phyloP scores from a whole-genome alignment of 2,113 vertebrate genomes.

The Cyprinodon variegatus region DNA sequence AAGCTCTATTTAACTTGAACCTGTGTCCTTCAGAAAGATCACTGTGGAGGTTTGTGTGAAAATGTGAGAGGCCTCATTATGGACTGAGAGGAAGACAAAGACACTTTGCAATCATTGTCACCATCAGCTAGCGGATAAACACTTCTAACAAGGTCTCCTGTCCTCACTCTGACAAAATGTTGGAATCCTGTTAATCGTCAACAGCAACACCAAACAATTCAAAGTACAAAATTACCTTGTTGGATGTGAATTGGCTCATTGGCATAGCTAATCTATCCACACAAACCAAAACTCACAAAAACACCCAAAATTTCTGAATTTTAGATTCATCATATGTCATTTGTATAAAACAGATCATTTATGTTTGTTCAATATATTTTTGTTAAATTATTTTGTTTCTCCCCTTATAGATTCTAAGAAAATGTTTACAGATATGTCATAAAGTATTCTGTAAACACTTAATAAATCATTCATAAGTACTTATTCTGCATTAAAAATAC shows the following conservation, averaged over 20 bases:
- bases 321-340: background rate
- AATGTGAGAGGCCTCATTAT: conserved; percentile 47
- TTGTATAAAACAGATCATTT: no score
- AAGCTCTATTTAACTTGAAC: conserved; percentile 29
- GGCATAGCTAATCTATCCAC: conserved; percentile 15
- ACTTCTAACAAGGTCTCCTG: conserved; percentile 42
- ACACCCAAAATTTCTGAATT: background rate
- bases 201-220: conserved; percentile 3
- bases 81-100: conserved; percentile 17
- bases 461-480: no score
- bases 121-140: conserved; percentile 39
- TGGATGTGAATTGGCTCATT: background rate
- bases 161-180: conserved; percentile 39
- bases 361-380: no score
- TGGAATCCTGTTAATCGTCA: conserved; percentile 10
- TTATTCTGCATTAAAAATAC: no score
- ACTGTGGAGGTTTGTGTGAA: conserved; percentile 35
- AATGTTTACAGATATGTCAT: no score
- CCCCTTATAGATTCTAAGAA: no score
- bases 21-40: conserved; percentile 45
- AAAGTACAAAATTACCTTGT: conserved; percentile 22
- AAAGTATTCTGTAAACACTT: no score
- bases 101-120: conserved; percentile 45
- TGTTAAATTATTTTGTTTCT: no score
- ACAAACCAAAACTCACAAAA: background rate